Evolutionary conservation across 2,113 vertebrate genomes (phyloP).

Genomic region (Brachirus orientalis): DNA sequence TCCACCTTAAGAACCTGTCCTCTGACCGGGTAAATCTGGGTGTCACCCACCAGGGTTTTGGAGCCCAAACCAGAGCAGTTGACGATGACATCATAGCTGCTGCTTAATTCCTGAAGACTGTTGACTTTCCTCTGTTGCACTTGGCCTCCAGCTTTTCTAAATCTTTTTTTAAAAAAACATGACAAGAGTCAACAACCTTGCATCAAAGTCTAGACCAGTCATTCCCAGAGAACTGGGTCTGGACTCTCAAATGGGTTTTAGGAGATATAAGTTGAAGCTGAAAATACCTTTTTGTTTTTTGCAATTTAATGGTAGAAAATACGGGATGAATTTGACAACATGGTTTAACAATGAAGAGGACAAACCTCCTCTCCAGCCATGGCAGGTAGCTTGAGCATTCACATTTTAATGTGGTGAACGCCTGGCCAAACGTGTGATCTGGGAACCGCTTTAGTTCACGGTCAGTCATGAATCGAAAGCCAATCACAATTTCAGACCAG

Average conservation of each 20-base stretch:
- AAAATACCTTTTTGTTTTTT: no score
- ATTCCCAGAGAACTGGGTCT: no score
- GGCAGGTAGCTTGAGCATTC: slow-evolving; percentile 88
- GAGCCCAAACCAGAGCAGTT: slow-evolving; percentile 92
- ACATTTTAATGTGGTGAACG: slow-evolving; percentile 91
- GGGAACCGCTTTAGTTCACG: slow-evolving; percentile 89
- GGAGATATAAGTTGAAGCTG: no score
- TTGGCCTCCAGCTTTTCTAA: slow-evolving; percentile 81
- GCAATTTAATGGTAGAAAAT: no score
- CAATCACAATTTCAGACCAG: slow-evolving; percentile 89
- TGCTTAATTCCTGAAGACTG: slow-evolving; percentile 84
- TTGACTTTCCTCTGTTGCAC: slow-evolving; percentile 78
- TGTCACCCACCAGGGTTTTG: slow-evolving; percentile 79
- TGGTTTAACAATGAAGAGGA: neutral
- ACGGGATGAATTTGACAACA: no score
- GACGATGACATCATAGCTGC: slow-evolving; percentile 84
- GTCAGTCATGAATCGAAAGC: slow-evolving; percentile 87
- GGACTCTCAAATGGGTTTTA: neutral
- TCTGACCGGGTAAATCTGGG: slow-evolving; percentile 79
- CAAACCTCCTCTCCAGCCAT: slow-evolving; percentile 91
- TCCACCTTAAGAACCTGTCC: slow-evolving; percentile 90
- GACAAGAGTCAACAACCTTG: neutral
- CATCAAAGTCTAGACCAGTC: neutral
- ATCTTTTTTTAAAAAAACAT: slow-evolving; percentile 71
- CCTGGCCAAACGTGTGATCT: slow-evolving; percentile 85